Conservation (phyloP, 2,797 vertebrate genomes). For the Myripristis jacobus region DNA sequence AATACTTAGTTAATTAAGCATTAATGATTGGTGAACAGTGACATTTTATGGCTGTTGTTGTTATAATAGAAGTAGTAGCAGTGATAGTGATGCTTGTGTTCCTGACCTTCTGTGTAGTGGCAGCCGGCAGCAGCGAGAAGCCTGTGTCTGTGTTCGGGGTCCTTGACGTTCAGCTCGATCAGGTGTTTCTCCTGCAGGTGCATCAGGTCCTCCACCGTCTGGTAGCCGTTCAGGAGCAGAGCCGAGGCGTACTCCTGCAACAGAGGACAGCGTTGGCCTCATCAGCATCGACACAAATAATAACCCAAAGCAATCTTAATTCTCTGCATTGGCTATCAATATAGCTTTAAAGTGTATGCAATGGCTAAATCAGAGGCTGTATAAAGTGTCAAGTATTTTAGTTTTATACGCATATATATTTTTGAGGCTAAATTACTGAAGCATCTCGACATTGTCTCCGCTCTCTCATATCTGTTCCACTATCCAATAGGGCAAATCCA, state of each 20-base stretch:
- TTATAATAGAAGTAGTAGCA: background rate
- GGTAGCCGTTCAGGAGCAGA: conserved; percentile 94
- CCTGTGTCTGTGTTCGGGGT: conserved; percentile 89
- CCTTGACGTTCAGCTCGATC: conserved; percentile 92
- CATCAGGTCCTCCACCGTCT: conserved; percentile 92
- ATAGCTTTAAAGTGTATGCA: too few relatives aligned
- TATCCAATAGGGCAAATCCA: too few relatives aligned
- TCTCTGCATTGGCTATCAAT: too few relatives aligned
- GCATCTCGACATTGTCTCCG: too few relatives aligned
- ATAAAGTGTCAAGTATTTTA: background rate
- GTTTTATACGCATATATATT: too few relatives aligned
- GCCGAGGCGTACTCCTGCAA: conserved; percentile 91
- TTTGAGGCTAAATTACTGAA: too few relatives aligned
- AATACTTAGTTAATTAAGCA: too few relatives aligned
- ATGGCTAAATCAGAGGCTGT: too few relatives aligned
- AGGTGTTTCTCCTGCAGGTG: conserved; percentile 94
- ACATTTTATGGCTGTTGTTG: background rate
- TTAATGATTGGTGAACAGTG: too few relatives aligned
- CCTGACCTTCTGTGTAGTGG: conserved; percentile 89
- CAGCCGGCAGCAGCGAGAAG: conserved; percentile 90
- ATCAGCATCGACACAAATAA: background rate
- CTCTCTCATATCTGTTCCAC: too few relatives aligned
- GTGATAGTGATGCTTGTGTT: background rate
- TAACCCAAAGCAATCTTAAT: too few relatives aligned
- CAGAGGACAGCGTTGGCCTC: background rate